Base-by-base conservation (phyloP, 2,888 invertebrate species). In the Nemapogon koenigi region DNA sequence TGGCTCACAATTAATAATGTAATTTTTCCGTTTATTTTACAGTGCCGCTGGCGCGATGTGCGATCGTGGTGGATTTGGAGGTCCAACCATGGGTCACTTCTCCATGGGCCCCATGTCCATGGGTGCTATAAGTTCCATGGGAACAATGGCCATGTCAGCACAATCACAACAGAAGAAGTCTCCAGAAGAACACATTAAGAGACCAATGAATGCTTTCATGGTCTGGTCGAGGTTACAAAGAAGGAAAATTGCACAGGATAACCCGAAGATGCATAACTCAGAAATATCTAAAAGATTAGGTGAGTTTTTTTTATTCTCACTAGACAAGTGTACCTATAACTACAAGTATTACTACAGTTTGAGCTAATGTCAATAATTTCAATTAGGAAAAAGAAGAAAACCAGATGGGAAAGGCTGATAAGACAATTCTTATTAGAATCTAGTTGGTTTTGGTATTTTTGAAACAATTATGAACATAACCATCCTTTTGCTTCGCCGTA, bases 141-240 rank as follows among this genome's bases (percentile, higher is more conserved):
- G 69, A 14, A 73, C 75, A 30, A 78, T 85, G 44, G 75, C 81
- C 50, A 83, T 86, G 61, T 83, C 81, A 44, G 81, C 81, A 8
- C 76, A 81, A 48, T 60, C 58, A 26, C 76, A 75, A 43, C 71
- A 71, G 52, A 80, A 80, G 59, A 79, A 79, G 55, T 81, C 85
- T 40, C 90, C 86, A 46, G 89, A 89, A 52, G 91, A 92, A 54
- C 94, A 96, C 72, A 95, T 97, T 53, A 97, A 97, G 67, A 81
- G 97, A 47, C 97, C 97, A 22, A 97, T 97, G 97, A 97, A 97
- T 70, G 97, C 97, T 1, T 97, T 97, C 73, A 97, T 97, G 97
- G 97, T 97, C 35, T 97, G 97, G 96, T 95, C 95, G 8, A 75
- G 97, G 43, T 81, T 94, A 38, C 96, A 96, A 65, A 76, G 97